Evolutionary conservation across 1,140 invertebrate species (phyloP).

Genomic region (Scaptomyza montana): DNA sequence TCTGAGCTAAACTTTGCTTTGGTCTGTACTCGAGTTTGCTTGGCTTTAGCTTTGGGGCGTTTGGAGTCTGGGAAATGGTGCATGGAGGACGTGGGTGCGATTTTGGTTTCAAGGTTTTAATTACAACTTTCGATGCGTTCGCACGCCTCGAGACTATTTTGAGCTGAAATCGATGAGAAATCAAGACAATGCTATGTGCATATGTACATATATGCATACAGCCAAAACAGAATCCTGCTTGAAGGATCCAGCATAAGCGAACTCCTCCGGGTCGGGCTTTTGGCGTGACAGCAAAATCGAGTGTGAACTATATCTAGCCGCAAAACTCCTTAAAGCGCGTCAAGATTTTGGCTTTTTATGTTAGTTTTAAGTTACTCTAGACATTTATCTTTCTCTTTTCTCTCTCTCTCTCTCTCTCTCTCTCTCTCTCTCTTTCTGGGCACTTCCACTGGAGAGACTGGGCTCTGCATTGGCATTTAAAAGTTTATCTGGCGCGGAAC

Average conservation of each 20-base stretch:
- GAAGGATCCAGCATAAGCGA: neutral
- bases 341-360: constrained; percentile 75
- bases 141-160: constrained; percentile 63
- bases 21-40: constrained; percentile 4
- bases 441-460: too few relatives aligned
- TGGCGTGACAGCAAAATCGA: constrained; percentile 54
- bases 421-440: neutral
- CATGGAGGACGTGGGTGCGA: constrained; percentile 33
- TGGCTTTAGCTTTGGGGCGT: constrained; percentile 13
- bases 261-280: constrained; percentile 1
- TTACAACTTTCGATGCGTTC: constrained; percentile 71
- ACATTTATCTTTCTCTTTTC: too few relatives aligned
- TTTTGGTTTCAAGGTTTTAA: constrained; percentile 73
- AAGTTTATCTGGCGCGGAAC: constrained; percentile 63
- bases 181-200: constrained; percentile 29
- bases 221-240: neutral
- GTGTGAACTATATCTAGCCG: constrained; percentile 71
- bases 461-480: constrained; percentile 68
- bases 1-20: neutral
- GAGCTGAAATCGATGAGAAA: constrained; percentile 68
- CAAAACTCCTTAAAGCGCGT: constrained; percentile 43
- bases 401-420: neutral
- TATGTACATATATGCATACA: neutral
- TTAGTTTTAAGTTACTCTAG: constrained; percentile 69
- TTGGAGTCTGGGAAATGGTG: constrained; percentile 8